Evolutionary conservation across 2,888 invertebrate species (phyloP), one percentile per base, ranked within the genome.

Genomic region (Acholoe squamosa): DNA sequence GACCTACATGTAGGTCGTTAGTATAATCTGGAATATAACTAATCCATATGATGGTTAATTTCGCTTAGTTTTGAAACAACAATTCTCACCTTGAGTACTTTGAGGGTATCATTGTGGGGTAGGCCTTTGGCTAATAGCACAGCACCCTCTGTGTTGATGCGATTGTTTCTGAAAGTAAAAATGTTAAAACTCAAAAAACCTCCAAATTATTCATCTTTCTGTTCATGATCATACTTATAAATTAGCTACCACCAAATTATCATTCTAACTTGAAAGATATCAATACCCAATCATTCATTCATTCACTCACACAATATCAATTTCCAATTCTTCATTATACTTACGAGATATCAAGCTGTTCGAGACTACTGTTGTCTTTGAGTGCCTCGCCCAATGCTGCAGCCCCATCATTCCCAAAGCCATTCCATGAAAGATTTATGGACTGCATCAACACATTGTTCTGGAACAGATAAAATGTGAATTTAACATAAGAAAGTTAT

Each of bases 391-490:
- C 94, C n/a, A 95, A 90, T 7, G 94, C 94, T 86, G 93, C 91
- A 19, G 95, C 93, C 52, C 95, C 95, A 34, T 95, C 95, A n/a
- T 94, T 91, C n/a, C 94, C 95, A 92, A 96, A 94, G 5, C 96
- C 96, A 93, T 96, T 96, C 95, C 95, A 95, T 0, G 95, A 94
- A 67, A 96, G 91, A 91, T 95, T 94, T 25, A 96, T 92, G 88
- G 93, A 94, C 92, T 94, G 94, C 94, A 95, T 93, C 90, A 92
- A 94, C 52, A 94, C 94, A 93, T 95, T 95, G 77, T 93, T 93
- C 95, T 95, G 93, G 5, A 94, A 86, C 86, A 86, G 43, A 43
- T 43, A 43, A 7, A 3, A 43, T 43, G 10, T 10, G 10, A 43
- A n/a, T n/a, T n/a, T n/a, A n/a, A n/a, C n/a, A n/a, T n/a, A n/a